Evolutionary conservation across 2,113 vertebrate species (phyloP).

Genomic region (Riparia riparia): DNA sequence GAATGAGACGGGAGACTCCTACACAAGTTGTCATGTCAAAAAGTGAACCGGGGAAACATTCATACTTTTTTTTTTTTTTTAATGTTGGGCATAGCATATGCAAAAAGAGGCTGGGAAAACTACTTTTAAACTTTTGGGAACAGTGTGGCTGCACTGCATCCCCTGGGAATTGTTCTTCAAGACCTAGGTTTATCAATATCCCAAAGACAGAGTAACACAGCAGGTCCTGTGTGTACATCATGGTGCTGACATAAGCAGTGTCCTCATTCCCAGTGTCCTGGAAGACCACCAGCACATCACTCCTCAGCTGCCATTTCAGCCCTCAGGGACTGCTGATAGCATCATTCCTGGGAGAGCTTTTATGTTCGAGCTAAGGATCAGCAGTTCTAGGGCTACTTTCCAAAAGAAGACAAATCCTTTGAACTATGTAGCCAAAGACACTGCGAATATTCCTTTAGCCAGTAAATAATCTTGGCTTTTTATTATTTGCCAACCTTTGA

Average conservation of each 20-base stretch:
- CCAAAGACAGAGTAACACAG: background rate
- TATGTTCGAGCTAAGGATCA: constrained; percentile 32
- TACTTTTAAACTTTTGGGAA: background rate
- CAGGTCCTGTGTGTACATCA: background rate
- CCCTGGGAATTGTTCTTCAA: background rate
- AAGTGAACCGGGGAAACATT: constrained; percentile 25
- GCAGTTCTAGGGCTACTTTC: constrained; percentile 43
- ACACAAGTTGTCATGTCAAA: constrained; percentile 60
- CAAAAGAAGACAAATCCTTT: constrained; percentile 54
- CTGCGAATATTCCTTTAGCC: constrained; percentile 27
- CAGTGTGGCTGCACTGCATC: background rate
- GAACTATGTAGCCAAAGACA: constrained; percentile 45
- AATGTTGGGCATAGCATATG: background rate
- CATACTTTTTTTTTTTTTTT: background rate
- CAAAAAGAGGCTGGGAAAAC: background rate
- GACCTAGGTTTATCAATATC: background rate
- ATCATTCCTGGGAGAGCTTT: constrained; percentile 47
- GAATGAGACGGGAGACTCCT: constrained; percentile 61
- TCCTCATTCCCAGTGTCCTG: background rate
- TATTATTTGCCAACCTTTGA: constrained; percentile 38
- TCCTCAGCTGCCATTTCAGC: constrained; percentile 39
- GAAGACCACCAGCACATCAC: background rate
- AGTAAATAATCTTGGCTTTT: constrained; percentile 13
- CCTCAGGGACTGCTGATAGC: constrained; percentile 26
- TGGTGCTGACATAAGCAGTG: background rate